A percentile compares a stretch with the other conserved stretches of the same genome.
phyloP scores from a whole-genome alignment of 1,140 invertebrate species.

The Ceratitis capitata region DNA sequence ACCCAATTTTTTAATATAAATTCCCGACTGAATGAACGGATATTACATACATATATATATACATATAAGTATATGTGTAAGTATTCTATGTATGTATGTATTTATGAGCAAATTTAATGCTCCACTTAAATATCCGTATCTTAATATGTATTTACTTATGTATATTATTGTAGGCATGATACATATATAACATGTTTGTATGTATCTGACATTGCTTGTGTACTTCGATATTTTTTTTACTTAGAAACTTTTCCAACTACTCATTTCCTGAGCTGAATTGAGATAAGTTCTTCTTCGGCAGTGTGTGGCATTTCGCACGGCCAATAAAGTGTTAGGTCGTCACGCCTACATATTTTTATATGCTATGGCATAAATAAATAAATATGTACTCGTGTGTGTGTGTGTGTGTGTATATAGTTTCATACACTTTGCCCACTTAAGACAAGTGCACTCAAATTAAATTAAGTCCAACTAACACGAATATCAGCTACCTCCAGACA shows the following conservation, averaged over 20 bases:
- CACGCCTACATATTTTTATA: not conserved
- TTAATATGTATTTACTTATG: not conserved
- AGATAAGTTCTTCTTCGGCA: not conserved
- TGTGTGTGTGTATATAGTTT: not conserved
- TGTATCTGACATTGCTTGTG: not conserved
- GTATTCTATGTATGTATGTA: not conserved
- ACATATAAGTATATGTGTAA: not conserved
- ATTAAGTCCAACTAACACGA: not conserved
- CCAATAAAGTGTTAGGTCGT: not conserved
- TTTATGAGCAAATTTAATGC: not conserved
- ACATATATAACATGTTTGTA: not conserved
- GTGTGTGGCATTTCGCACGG: not conserved
- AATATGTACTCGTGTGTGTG: not conserved
- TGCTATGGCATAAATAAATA: not conserved
- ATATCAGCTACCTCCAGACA: not conserved
- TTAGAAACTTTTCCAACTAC: not conserved
- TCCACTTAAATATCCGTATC: not conserved
- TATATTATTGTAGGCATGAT: too few species aligned
- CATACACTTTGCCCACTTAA: not conserved
- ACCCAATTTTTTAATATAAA: not conserved
- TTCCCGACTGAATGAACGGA: not conserved
- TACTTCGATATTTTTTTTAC: not conserved
- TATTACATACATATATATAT: not conserved
- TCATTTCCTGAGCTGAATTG: slow-evolving; percentile 24
- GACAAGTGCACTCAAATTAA: not conserved